These are phyloP conservation scores for Chorisops tibialis DNA, from an alignment of 2,888 invertebrate genomes.

Conservation along the genomic window DNA sequence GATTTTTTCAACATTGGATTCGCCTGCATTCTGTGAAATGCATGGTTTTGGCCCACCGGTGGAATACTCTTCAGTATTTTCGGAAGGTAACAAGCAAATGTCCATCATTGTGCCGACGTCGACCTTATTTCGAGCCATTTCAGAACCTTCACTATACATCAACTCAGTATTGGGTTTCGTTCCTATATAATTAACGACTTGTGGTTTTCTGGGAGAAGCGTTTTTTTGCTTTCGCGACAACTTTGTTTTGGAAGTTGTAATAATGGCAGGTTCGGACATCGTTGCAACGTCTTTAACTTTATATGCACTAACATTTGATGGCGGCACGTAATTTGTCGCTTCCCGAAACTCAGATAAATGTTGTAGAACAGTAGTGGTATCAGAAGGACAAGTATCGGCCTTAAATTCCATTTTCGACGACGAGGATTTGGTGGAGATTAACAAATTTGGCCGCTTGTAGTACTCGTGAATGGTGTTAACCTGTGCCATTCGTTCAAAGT, in stretches of 20 bases:
- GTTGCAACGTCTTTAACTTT: background rate
- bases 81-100: conserved; percentile 12
- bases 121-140: background rate
- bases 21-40: too few species aligned
- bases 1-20: too few species aligned
- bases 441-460: conserved; percentile 21
- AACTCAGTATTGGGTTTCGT: background rate
- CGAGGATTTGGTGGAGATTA: conserved; percentile 14
- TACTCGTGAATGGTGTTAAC: conserved; percentile 26
- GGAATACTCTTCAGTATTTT: background rate
- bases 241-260: conserved; percentile 14
- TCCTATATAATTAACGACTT: background rate
- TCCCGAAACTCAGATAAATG: conserved; percentile 29
- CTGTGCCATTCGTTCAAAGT: conserved; percentile 13
- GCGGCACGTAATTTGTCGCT: conserved; percentile 19
- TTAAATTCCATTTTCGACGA: conserved; percentile 19
- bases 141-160: background rate
- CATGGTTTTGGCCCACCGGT: too few species aligned
- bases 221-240: background rate
- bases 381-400: background rate
- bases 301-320: conserved; percentile 24
- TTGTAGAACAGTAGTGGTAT: conserved; percentile 24
- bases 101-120: conserved; percentile 27
- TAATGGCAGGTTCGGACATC: conserved; percentile 8
- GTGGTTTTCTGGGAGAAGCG: background rate